Conservation (phyloP, 2,888 invertebrate genomes). For the Lasioglossum oenotherae region DNA sequence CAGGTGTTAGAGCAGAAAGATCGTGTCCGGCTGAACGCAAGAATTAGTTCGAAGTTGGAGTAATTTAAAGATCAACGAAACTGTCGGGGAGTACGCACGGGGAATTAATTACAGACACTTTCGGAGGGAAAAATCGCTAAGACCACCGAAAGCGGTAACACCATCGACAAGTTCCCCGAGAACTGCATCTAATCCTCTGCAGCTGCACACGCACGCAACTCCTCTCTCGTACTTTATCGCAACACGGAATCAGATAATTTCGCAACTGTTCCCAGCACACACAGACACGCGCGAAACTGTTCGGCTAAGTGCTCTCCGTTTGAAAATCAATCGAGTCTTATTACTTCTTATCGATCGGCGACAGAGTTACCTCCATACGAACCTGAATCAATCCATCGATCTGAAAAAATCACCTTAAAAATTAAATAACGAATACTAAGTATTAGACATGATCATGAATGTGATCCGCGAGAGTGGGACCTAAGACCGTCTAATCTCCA, state of each 20-base stretch:
- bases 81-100: neutral
- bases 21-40: neutral
- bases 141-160: slow-evolving; percentile 12
- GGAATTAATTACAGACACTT: slow-evolving; percentile 24
- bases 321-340: slow-evolving; percentile 25
- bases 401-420: neutral
- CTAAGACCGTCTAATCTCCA: neutral
- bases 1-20: neutral
- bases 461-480: neutral
- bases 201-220: slow-evolving; percentile 26
- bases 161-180: slow-evolving; percentile 23
- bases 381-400: neutral
- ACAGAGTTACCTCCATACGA: neutral
- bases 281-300: neutral
- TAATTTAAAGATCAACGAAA: slow-evolving; percentile 9
- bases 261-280: slow-evolving; percentile 13
- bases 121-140: slow-evolving; percentile 11
- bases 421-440: too few species aligned
- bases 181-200: slow-evolving; percentile 21
- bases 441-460: too few species aligned
- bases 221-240: slow-evolving; percentile 1
- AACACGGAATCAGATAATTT: slow-evolving; percentile 50
- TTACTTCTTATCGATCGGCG: neutral
- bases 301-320: slow-evolving; percentile 13
- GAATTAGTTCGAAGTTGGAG: slow-evolving; percentile 5